Evolutionary conservation across 2,888 invertebrate species (phyloP).

Genomic region (Lepidochrysops patricia): DNA sequence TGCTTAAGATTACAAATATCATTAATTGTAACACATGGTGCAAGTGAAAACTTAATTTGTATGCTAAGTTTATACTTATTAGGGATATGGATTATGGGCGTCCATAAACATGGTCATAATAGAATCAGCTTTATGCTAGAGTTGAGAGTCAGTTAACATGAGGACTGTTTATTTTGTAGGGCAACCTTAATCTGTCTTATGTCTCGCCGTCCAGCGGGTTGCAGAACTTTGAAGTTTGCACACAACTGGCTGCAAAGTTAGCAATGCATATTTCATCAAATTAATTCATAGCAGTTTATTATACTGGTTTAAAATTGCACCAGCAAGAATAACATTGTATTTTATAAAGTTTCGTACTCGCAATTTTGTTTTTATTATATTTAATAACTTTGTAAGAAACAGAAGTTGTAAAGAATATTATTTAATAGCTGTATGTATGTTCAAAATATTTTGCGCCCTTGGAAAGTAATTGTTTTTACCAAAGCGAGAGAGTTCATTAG

Average conservation of each 20-base stretch:
- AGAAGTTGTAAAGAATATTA: no score
- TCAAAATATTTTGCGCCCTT: no score
- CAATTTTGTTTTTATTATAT: no score
- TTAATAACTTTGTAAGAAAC: no score
- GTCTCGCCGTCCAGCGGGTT: background rate
- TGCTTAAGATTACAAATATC: no score
- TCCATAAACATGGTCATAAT: background rate
- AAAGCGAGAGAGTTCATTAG: no score
- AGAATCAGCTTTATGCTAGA: background rate
- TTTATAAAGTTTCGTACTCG: background rate
- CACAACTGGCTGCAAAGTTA: background rate
- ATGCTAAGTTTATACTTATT: no score
- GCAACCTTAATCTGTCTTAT: background rate
- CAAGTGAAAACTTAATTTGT: background rate
- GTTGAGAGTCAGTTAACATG: background rate
- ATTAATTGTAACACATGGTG: background rate
- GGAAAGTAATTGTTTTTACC: no score
- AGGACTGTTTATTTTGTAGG: background rate
- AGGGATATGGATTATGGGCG: background rate
- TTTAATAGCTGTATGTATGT: no score
- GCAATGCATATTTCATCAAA: slow-evolving; percentile 2
- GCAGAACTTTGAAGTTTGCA: background rate
- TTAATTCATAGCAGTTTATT: slow-evolving; percentile 3
- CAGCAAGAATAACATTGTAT: background rate
- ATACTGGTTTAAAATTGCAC: background rate